Base-by-base conservation (phyloP, 2,888 invertebrate genomes). In the Rhingia campestris region DNA sequence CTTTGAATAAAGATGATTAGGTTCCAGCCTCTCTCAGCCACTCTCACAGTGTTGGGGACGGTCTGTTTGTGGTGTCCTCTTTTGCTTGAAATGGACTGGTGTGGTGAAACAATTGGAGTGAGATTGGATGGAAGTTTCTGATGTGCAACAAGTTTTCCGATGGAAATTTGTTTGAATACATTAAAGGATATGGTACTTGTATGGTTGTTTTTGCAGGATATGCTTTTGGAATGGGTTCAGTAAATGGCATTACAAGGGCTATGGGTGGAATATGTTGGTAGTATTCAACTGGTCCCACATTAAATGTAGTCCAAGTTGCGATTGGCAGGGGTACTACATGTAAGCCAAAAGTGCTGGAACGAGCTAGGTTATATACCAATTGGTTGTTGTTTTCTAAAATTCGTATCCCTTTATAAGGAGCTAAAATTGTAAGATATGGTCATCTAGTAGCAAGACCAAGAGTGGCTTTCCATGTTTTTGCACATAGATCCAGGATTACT, bases 1-100 rank as follows among this genome's bases (percentile, higher is more conserved):
- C 59, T 53, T 53, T 66, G 53, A 70, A 76, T 59, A 70, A 59
- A 76, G 64, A 59, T 81, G 69, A 76, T 81, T 81, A 70, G 61
- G 76, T 76, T 69, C 47, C 54, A 61, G 45, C 47, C 7, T 49
- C 30, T 49, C 61, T 39, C 53, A 30, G 7, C 32, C 39, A 5
- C 9, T 1, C 2, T 4, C 12, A 4, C 1, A 4, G 51, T 66
- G 56, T 9, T 22, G 33, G 49, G 49, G 58, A 30, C 6, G n/a
- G 12, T 35, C 6, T 49, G 37, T 0, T 35, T 6, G 30, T 4
- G 49, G 14, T 9, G n/a, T 5, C 4, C 30, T 35, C 30, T 41
- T 41, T 32, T 58, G 49, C 45, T 49, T 6, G 3, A 2, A 37
- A 51, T 30, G 22, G 37, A 47, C 22, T 30, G 30, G n/a, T 9